Evolutionary conservation across 92 coral and sea anemone species (phyloP).

Genomic region (Parazoanthus swiftii): DNA sequence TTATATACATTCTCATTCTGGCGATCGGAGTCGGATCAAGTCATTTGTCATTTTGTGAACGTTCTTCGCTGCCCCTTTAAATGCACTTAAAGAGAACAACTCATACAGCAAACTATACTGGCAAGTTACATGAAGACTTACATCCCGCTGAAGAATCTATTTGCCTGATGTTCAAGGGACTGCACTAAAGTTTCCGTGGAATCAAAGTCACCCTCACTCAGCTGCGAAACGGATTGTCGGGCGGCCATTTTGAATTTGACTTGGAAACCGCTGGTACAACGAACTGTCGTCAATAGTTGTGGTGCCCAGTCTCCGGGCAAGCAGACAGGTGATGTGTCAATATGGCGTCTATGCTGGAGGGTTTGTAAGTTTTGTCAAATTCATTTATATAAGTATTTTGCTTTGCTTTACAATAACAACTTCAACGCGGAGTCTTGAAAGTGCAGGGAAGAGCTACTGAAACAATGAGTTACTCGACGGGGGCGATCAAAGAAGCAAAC

Average conservation of each 20-base stretch:
- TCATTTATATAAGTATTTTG: background rate
- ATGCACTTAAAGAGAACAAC: too few species aligned
- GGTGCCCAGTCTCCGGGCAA: conserved; percentile 38
- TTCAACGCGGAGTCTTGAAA: background rate
- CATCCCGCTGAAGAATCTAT: conserved; percentile 85
- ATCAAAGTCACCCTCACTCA: conserved; percentile 59
- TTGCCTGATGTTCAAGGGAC: conserved; percentile 84
- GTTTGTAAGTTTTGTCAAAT: background rate
- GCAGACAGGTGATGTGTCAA: background rate
- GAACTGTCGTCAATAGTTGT: background rate
- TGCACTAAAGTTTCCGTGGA: conserved; percentile 70
- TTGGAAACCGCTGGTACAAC: conserved; percentile 45
- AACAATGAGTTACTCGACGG: conserved; percentile 72
- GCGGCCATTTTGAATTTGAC: conserved; percentile 63
- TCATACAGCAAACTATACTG: too few species aligned
- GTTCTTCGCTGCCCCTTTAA: too few species aligned
- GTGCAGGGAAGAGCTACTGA: background rate
- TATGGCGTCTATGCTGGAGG: conserved; percentile 32
- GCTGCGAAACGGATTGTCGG: conserved; percentile 29
- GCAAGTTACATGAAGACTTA: conserved; percentile 49
- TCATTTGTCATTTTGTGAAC: too few species aligned
- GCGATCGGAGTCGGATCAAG: too few species aligned
- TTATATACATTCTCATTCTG: too few species aligned
- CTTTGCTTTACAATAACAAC: background rate
- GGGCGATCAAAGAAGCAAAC: conserved; percentile 95